A percentile compares a stretch with the other conserved stretches of the same genome.
These are phyloP conservation scores for Pristionchus exspectatus DNA, from an alignment of 2,888 invertebrate species.

Conservation along the genomic window DNA sequence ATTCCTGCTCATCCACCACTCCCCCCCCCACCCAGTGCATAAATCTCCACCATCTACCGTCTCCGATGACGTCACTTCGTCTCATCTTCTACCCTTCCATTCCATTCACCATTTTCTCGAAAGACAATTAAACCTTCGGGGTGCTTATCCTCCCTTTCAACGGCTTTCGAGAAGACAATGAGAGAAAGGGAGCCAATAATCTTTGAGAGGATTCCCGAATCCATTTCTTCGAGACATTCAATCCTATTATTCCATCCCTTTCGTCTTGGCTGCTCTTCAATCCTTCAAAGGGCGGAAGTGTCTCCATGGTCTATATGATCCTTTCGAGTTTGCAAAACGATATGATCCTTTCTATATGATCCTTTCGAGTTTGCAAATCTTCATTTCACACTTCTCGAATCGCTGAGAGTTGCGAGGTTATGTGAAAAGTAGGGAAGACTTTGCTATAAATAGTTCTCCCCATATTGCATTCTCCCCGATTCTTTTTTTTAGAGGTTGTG, in stretches of 20 bases:
- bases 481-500: too few species aligned
- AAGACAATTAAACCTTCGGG: constrained; percentile 42
- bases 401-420: too few species aligned
- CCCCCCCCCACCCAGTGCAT: background rate
- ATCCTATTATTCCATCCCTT: constrained; percentile 27
- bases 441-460: too few species aligned
- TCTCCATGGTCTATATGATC: background rate
- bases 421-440: too few species aligned
- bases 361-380: background rate
- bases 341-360: background rate
- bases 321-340: background rate
- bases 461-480: too few species aligned
- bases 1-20: background rate
- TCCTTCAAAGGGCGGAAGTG: background rate
- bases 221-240: constrained; percentile 18
- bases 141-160: constrained; percentile 4
- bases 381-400: too few species aligned
- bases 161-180: background rate
- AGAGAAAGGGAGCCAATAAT: constrained; percentile 13
- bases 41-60: background rate
- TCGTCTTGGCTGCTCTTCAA: background rate
- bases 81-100: constrained; percentile 23
- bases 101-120: background rate
- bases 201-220: constrained; percentile 17
- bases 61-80: background rate